Percentiles rank a stretch among this genome's conserved stretches.
These are phyloP conservation scores for Enteromius thamalakanensis DNA, from an alignment of 2,797 vertebrate genomes.

Conservation along the genomic window DNA sequence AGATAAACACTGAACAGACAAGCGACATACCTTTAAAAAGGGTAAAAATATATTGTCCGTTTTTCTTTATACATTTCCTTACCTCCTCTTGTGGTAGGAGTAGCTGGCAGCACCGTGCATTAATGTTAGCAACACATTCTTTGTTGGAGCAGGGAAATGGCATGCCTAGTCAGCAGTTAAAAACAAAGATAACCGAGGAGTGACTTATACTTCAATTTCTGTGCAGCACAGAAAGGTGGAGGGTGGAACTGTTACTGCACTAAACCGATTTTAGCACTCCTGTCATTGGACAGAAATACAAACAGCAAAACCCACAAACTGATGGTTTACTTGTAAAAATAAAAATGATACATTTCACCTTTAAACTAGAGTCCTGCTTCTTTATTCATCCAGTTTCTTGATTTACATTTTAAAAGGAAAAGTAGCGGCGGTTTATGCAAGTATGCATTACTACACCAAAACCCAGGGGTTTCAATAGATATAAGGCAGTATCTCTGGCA, in stretches of 20 bases:
- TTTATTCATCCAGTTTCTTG: slow-evolving; percentile 5
- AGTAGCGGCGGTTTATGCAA: slow-evolving; percentile 1
- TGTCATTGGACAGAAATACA: not conserved
- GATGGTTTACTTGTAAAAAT: not conserved
- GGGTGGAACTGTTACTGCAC: not conserved
- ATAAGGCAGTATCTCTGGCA: slow-evolving; percentile 18
- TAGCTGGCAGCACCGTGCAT: slow-evolving; percentile 66
- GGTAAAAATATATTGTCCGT: slow-evolving; percentile 65
- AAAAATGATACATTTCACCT: not conserved
- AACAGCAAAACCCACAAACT: not conserved
- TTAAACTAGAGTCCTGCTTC: slow-evolving; percentile 5
- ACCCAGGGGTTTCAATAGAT: slow-evolving; percentile 11
- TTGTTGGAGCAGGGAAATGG: slow-evolving; percentile 60
- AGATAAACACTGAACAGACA: slow-evolving; percentile 68
- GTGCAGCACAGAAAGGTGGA: not conserved
- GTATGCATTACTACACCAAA: slow-evolving; percentile 35
- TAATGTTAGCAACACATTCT: slow-evolving; percentile 58
- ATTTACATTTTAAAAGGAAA: not conserved
- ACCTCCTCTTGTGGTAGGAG: slow-evolving; percentile 64
- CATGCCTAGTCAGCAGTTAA: slow-evolving; percentile 67
- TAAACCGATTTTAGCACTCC: not conserved
- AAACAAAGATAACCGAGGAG: not conserved
- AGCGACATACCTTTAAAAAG: slow-evolving; percentile 63
- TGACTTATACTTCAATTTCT: not conserved
- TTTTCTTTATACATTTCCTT: slow-evolving; percentile 64